phyloP scores from a whole-genome alignment of 1,140 invertebrate species.

The Drosophila carrolli region DNA sequence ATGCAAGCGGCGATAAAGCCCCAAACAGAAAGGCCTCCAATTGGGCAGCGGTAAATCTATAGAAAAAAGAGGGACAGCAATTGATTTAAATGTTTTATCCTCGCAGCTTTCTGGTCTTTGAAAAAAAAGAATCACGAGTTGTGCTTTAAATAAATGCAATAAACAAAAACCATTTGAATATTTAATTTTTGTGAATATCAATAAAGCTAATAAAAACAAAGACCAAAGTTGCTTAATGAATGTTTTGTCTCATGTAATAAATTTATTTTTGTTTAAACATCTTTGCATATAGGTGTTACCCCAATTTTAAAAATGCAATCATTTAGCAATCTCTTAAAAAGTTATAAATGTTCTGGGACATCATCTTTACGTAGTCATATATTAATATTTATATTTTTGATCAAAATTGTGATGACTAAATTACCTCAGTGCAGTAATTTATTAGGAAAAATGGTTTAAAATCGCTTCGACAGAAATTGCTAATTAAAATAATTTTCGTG shows the following conservation, averaged over 20 bases:
- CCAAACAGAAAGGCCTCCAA: constrained; percentile 9
- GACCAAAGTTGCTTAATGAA: too few relatives aligned
- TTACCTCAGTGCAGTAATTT: constrained; percentile 5
- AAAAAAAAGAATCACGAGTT: neutral
- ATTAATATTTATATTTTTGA: too few relatives aligned
- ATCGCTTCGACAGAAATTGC: constrained; percentile 55
- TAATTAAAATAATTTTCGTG: constrained; percentile 71
- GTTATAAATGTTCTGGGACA: too few relatives aligned
- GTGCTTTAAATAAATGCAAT: neutral
- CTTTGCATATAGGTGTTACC: too few relatives aligned
- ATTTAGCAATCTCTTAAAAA: too few relatives aligned
- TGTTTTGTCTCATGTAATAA: too few relatives aligned
- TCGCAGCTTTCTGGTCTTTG: neutral
- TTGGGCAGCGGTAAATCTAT: neutral
- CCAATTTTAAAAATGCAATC: too few relatives aligned
- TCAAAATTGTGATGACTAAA: too few relatives aligned
- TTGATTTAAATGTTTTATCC: constrained; percentile 1
- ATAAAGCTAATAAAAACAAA: too few relatives aligned
- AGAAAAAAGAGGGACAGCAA: neutral
- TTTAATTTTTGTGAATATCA: neutral
- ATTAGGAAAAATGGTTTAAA: constrained; percentile 21
- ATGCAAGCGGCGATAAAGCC: constrained; percentile 58
- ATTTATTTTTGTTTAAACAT: too few relatives aligned
- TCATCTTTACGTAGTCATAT: too few relatives aligned
- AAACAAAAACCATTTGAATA: neutral